phyloP scores from a whole-genome alignment of 1,140 invertebrate genomes.

The Drosophila melanogaster region DNA sequence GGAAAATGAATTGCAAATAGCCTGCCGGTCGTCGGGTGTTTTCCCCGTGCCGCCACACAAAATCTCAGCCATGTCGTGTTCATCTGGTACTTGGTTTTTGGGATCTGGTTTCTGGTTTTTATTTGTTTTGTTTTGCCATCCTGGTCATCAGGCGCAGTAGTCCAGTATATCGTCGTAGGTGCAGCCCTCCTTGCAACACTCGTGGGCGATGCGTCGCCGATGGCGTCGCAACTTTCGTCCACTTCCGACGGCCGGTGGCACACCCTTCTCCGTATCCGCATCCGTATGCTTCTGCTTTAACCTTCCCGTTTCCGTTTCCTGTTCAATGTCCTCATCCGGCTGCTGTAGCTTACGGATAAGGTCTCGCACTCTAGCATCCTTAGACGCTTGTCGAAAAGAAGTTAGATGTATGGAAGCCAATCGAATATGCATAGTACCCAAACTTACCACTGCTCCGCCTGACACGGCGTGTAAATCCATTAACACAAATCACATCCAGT shows the following conservation, averaged over 20 bases:
- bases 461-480: conserved; percentile 55
- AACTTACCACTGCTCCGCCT: conserved; percentile 59
- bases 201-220: conserved; percentile 57
- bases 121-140: background rate
- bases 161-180: conserved; percentile 65
- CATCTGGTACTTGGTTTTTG: background rate
- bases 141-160: conserved; percentile 50
- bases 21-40: conserved; percentile 15
- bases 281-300: background rate
- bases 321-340: background rate
- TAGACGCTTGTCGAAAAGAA: conserved; percentile 3
- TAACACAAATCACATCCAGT: conserved; percentile 66
- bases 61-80: conserved; percentile 10
- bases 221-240: conserved; percentile 44
- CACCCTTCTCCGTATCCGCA: background rate
- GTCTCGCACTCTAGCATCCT: conserved; percentile 9
- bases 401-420: background rate
- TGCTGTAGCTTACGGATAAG: conserved; percentile 8
- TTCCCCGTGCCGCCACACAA: background rate
- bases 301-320: conserved; percentile 1
- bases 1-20: conserved; percentile 59
- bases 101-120: conserved; percentile 7
- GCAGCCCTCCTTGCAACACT: conserved; percentile 68
- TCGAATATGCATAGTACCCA: background rate
- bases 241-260: conserved; percentile 1